Base-by-base conservation (phyloP, 2,888 invertebrate species). In the Eupithecia subfuscata region DNA sequence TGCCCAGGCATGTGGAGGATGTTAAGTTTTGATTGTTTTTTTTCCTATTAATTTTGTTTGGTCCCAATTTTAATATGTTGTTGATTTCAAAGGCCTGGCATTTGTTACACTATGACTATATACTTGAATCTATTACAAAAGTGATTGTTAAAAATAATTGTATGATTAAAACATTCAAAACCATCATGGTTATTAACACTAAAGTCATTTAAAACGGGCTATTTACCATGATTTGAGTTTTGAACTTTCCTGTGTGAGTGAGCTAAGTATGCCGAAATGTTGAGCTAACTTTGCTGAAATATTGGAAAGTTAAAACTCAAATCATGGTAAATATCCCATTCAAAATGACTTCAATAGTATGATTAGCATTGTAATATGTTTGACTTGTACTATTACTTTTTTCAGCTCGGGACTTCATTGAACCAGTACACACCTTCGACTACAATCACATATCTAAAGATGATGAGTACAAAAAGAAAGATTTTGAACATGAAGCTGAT, bases 391-490 rank as follows among this genome's bases (percentile, higher is more conserved):
- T 40, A 40, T 40, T 40, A 73, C 76, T 74, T 40, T 71, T 77
- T 93, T 85, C 84, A 95, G 95, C 91, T 72, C 94, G 95, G 69
- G 95, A 95, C 74, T 95, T 96, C 79, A 95, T 96, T 81, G 96
- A 96, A 86, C 96, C 96, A 34, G 95, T 96, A 9, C 96, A 96
- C 84, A 96, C 96, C 81, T 96, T 97, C 90, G 97, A 97, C 87
- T 97, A 97, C 87, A 96, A 96, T 79, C 97, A 97, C 85, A 95
- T 92, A 84, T 95, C 95, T 70, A 96, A 93, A 81, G 90, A 93
- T 75, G 86, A 86, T 34, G 93, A 92, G 65, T 82, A 82, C 37
- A 90, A 86, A 78, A 91, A 85, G 76, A 90, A 83, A 76, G 89
- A 92, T 83, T 92, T 91, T 83, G 92, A 92, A 82, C 90, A 83